Evolutionary conservation across 2,113 vertebrate genomes (phyloP), one percentile per base, ranked within the genome.

Genomic region (Rhagologus leucostigma): DNA sequence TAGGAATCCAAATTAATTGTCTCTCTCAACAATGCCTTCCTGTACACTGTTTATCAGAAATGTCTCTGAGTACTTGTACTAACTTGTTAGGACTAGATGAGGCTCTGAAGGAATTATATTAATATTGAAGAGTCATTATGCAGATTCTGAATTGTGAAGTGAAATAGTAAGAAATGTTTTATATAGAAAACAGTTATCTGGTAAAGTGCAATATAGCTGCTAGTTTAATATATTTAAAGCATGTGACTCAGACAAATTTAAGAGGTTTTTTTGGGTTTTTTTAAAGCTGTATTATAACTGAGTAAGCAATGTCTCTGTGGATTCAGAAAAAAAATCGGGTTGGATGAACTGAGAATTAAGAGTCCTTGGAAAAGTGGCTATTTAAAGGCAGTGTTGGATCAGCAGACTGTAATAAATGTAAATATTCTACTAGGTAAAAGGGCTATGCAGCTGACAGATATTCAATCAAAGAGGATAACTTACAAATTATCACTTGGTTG

Each of bases 221-320:
- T 67, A 24, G 4, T 41, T 65, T 81, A 62, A 32, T 78, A 26
- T 57, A 67, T 67, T 60, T 81, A 26, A 70, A 84, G 21, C 18
- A 41, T 78, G 13, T 50, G 32, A 56, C 17, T 35, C 20, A 11
- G 21, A 71, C 4, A 64, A 56, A 49, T 78, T 32, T 27, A 87
- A 37, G 35, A 10, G 0, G 0, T 2, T 42, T 53, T 49, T 35
- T 33, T 10, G 3, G 5, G 0, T 0, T 4, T 39, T n/a, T 93
- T 89, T 53, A 18, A 65, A 71, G 10, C 11, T 71, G 3, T n/a
- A 3, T 82, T 79, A 8, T 68, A 82, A 56, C 8, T 41, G 32
- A 78, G 4, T 73, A 82, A 84, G 44, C 6, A 47, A 4, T 62
- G 16, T 46, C 5, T 71, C 18, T 47, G 24, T 46, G 23, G 8